A percentile compares a stretch with the other conserved stretches of the same genome.
phyloP scores from a whole-genome alignment of 1,140 invertebrate species.

The Proctacanthus coquilletti region DNA sequence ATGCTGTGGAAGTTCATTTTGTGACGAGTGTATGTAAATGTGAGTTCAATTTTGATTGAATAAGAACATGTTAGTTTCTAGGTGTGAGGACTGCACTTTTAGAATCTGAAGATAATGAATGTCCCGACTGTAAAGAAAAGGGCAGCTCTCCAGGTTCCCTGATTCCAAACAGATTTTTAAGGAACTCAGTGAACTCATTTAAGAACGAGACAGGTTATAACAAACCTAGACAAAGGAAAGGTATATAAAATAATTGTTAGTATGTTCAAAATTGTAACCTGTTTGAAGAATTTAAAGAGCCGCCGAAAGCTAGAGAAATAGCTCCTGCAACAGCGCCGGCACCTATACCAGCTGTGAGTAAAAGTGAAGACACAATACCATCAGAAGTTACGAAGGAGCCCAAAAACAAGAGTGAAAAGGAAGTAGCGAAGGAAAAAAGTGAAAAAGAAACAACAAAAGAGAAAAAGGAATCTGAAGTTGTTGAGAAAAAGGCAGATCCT shows the following conservation, averaged over 20 bases:
- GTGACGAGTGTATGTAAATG: constrained; percentile 83
- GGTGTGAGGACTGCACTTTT: constrained; percentile 74
- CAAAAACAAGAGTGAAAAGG: constrained; percentile 1
- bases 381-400: neutral
- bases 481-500: neutral
- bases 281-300: too few relatives aligned
- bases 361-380: too few relatives aligned
- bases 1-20: constrained; percentile 95
- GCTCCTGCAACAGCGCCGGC: too few relatives aligned
- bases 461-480: constrained; percentile 3
- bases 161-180: constrained; percentile 81
- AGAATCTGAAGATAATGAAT: constrained; percentile 88
- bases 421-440: constrained; percentile 2
- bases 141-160: constrained; percentile 83
- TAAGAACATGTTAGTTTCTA: constrained; percentile 22
- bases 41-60: constrained; percentile 2
- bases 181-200: constrained; percentile 75
- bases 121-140: constrained; percentile 83
- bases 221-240: constrained; percentile 14
- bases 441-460: neutral
- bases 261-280: too few relatives aligned
- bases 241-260: too few relatives aligned
- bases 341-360: too few relatives aligned
- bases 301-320: neutral
- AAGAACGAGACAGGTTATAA: constrained; percentile 79